Percentiles rank a stretch among this genome's conserved stretches.
These are phyloP conservation scores for Habroteleia sp. DNA, from an alignment of 2,888 invertebrate species.

Conservation along the genomic window DNA sequence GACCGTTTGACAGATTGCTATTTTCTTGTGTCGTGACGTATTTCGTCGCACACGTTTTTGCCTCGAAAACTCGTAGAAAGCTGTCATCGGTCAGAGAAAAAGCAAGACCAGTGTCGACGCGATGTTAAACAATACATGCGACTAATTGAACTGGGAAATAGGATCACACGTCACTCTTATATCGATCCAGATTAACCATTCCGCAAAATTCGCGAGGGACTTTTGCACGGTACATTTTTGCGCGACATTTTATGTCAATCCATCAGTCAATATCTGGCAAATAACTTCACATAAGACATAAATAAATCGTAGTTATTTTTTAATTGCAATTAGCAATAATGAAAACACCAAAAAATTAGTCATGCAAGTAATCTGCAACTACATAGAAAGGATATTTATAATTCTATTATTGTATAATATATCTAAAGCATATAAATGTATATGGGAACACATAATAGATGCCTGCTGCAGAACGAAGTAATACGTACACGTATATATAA, in stretches of 20 bases:
- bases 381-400: too few species aligned
- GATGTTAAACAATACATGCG: constrained; percentile 45
- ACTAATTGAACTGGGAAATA: constrained; percentile 49
- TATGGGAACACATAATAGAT: too few species aligned
- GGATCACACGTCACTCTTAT: constrained; percentile 32
- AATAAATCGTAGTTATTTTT: constrained; percentile 71
- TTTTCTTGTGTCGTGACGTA: constrained; percentile 52
- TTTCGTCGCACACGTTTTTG: constrained; percentile 54
- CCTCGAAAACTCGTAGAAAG: constrained; percentile 53
- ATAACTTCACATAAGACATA: constrained; percentile 63
- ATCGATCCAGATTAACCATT: constrained; percentile 4
- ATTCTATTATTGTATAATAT: too few species aligned
- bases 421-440: too few species aligned
- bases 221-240: constrained; percentile 17
- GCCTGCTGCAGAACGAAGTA: too few species aligned
- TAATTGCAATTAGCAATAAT: constrained; percentile 70
- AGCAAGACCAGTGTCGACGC: constrained; percentile 32
- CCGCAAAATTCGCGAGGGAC: constrained; percentile 5
- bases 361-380: too few species aligned
- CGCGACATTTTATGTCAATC: constrained; percentile 36
- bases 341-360: too few species aligned
- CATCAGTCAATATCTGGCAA: constrained; percentile 58
- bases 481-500: too few species aligned
- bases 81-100: constrained; percentile 38
- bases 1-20: constrained; percentile 61